Percentiles rank a stretch among this genome's conserved stretches.
These are phyloP conservation scores for Nomada ferruginata DNA, from an alignment of 2,888 invertebrate genomes.

Conservation along the genomic window DNA sequence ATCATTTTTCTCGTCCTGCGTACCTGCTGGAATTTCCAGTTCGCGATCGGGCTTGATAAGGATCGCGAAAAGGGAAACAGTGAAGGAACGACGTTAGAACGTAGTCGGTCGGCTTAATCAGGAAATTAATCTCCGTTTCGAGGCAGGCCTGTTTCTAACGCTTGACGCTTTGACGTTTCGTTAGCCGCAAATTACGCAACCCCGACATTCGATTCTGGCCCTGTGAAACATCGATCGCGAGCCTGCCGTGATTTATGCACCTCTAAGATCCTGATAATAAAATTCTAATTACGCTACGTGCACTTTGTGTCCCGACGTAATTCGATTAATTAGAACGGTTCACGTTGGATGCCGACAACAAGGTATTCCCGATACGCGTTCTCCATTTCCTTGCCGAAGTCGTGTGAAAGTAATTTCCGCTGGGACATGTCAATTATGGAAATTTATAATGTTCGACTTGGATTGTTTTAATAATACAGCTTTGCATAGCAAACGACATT, in stretches of 20 bases:
- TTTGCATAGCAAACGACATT: not conserved
- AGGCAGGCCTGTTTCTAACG: conserved; percentile 29
- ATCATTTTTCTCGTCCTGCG: conserved; percentile 12
- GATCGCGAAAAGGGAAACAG: conserved; percentile 35
- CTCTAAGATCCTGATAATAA: conserved; percentile 36
- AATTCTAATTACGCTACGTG: conserved; percentile 36
- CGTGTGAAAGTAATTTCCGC: conserved; percentile 18
- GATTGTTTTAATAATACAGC: not conserved
- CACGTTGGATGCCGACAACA: not conserved
- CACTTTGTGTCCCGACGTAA: conserved; percentile 19
- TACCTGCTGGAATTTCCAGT: conserved; percentile 18
- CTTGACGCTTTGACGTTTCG: conserved; percentile 22
- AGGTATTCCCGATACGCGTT: not conserved
- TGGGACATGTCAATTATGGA: conserved; percentile 40
- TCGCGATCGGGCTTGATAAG: conserved; percentile 31
- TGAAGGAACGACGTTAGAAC: conserved; percentile 21
- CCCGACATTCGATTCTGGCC: conserved; percentile 25
- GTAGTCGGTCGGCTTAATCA: conserved; percentile 35
- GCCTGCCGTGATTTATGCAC: conserved; percentile 39
- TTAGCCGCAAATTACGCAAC: conserved; percentile 41
- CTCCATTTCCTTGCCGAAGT: conserved; percentile 13
- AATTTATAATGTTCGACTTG: conserved; percentile 29
- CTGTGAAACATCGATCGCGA: conserved; percentile 39
- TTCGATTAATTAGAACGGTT: conserved; percentile 39
- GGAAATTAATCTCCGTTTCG: conserved; percentile 41